Evolutionary conservation across 1,140 invertebrate species (phyloP).

Genomic region (Drosophila tani): DNA sequence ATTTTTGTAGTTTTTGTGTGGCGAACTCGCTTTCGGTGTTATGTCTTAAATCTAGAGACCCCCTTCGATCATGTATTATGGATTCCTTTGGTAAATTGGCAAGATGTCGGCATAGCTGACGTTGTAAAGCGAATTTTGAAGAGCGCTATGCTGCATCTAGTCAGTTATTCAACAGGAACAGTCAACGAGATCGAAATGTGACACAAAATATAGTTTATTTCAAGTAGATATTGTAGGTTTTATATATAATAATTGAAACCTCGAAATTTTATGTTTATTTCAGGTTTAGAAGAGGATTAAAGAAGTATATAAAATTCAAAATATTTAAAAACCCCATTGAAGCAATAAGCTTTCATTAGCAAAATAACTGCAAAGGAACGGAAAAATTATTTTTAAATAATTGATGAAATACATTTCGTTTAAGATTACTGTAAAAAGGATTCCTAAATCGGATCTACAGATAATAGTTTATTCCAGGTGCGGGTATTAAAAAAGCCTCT

Average conservation of each 20-base stretch:
- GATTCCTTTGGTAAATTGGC: slow-evolving; percentile 81
- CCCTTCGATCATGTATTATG: slow-evolving; percentile 4
- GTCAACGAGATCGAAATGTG: slow-evolving; percentile 38
- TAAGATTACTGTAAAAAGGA: neutral
- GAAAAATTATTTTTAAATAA: neutral
- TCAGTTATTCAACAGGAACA: slow-evolving; percentile 83
- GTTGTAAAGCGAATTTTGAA: slow-evolving; percentile 64
- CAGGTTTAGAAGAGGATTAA: neutral
- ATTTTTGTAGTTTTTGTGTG: slow-evolving; percentile 23
- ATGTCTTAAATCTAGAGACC: neutral
- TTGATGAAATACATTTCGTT: neutral
- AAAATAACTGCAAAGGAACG: no score
- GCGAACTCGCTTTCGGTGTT: slow-evolving; percentile 11
- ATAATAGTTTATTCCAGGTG: no score
- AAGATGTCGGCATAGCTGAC: slow-evolving; percentile 85
- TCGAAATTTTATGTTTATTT: neutral
- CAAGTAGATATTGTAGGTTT: neutral
- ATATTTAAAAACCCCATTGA: neutral
- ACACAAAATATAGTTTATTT: neutral
- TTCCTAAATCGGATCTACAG: no score
- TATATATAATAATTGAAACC: no score
- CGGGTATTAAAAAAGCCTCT: no score
- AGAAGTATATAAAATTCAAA: neutral
- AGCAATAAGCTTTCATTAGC: no score
- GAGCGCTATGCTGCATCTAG: slow-evolving; percentile 84